phyloP scores from a whole-genome alignment of 1,140 invertebrate species.

The Diploscapter pachys region DNA sequence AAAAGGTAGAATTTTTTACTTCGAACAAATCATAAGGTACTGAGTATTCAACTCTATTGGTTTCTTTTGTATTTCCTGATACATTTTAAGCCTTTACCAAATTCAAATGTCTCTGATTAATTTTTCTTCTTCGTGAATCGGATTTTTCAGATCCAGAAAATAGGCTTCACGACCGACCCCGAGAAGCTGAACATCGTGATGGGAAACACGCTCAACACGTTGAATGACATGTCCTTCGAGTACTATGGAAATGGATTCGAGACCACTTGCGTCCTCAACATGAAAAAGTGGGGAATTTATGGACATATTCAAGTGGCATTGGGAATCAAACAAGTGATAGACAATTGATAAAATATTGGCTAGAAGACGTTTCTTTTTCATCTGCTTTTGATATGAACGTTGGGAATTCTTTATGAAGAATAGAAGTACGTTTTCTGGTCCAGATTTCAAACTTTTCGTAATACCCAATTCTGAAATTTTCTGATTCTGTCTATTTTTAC shows the following conservation, averaged over 20 bases:
- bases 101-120: slow-evolving; percentile 7
- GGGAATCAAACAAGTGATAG: neutral
- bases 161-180: slow-evolving; percentile 12
- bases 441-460: neutral
- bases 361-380: too few relatives aligned
- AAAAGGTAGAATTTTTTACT: slow-evolving; percentile 19
- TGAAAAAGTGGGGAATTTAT: neutral
- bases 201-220: slow-evolving; percentile 14
- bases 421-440: too few relatives aligned
- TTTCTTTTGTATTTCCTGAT: slow-evolving; percentile 13
- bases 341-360: too few relatives aligned
- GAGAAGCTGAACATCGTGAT: neutral
- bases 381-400: too few relatives aligned
- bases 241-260: neutral
- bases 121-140: neutral
- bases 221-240: slow-evolving; percentile 22
- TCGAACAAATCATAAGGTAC: too few relatives aligned
- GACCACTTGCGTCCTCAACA: slow-evolving; percentile 4
- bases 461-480: slow-evolving; percentile 2
- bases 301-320: neutral
- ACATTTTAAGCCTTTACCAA: slow-evolving; percentile 16
- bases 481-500: slow-evolving; percentile 2
- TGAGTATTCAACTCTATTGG: too few relatives aligned
- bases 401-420: too few relatives aligned
- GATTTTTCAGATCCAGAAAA: slow-evolving; percentile 29